These are phyloP conservation scores for Drosophila ogumai DNA, from an alignment of 1,140 invertebrate genomes.

Conservation along the genomic window DNA sequence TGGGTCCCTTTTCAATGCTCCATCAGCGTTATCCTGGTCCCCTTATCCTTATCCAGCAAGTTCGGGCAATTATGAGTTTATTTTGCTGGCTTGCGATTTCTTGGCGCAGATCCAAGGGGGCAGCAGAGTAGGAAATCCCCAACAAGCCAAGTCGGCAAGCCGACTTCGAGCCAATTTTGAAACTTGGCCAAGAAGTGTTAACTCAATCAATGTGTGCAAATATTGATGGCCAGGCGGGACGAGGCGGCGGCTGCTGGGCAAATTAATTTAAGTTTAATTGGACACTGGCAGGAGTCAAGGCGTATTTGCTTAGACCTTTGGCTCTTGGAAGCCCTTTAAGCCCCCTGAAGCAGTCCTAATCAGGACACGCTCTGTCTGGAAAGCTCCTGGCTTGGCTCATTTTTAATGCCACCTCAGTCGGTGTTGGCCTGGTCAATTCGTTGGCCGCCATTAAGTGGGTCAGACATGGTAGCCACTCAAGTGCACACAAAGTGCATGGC, in stretches of 20 bases:
- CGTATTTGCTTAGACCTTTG: slow-evolving; percentile 56
- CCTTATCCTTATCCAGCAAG: slow-evolving; percentile 11
- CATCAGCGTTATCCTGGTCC: slow-evolving; percentile 23
- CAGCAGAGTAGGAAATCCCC: slow-evolving; percentile 4
- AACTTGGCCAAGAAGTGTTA: slow-evolving; percentile 76
- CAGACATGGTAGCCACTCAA: slow-evolving; percentile 56
- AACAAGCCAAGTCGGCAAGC: slow-evolving; percentile 12
- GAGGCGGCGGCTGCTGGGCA: slow-evolving; percentile 32
- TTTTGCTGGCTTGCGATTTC: slow-evolving; percentile 45
- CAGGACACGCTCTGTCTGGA: slow-evolving; percentile 31
- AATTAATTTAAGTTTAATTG: slow-evolving; percentile 80
- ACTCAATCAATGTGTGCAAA: slow-evolving; percentile 72
- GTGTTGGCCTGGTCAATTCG: slow-evolving; percentile 46
- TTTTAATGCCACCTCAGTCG: slow-evolving; percentile 43
- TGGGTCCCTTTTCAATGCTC: slow-evolving; percentile 46
- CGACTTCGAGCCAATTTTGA: slow-evolving; percentile 50
- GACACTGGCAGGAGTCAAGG: slow-evolving; percentile 29
- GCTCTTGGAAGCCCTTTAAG: slow-evolving; percentile 7
- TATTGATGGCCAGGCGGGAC: slow-evolving; percentile 22
- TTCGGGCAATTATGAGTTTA: slow-evolving; percentile 60
- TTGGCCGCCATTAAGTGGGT: slow-evolving; percentile 62
- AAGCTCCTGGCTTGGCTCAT: slow-evolving; percentile 25
- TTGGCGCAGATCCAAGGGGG: slow-evolving; percentile 35
- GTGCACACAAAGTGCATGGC: slow-evolving; percentile 55
- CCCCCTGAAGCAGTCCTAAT: slow-evolving; percentile 32